Conservation (phyloP, 1,140 invertebrate species). For the Tetramorium simillimum region DNA sequence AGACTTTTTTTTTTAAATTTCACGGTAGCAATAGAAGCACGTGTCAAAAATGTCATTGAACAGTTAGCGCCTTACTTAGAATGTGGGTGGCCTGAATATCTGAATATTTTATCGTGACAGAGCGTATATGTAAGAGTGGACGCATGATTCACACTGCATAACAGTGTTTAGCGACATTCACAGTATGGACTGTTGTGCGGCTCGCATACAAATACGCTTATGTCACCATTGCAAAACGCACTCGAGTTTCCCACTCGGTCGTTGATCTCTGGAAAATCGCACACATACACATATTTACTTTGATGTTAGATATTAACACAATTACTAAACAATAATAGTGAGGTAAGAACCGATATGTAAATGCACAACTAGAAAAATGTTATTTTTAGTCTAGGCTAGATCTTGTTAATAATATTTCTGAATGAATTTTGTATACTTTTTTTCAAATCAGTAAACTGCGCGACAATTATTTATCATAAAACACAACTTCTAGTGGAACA, state of each 20-base stretch:
- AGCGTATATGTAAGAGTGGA: not conserved
- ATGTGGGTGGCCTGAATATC: constrained; percentile 45
- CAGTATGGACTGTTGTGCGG: constrained; percentile 14
- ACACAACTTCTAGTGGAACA: too few relatives aligned
- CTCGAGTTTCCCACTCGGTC: not conserved
- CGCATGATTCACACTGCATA: constrained; percentile 39
- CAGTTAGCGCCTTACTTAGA: constrained; percentile 41
- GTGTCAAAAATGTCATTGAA: constrained; percentile 24
- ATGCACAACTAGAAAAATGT: too few relatives aligned
- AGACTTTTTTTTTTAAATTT: not conserved
- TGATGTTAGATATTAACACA: not conserved
- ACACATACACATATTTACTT: not conserved
- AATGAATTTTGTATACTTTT: too few relatives aligned
- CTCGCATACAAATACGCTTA: constrained; percentile 60
- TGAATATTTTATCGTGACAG: constrained; percentile 45
- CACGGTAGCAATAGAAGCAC: not conserved
- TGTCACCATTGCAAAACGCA: constrained; percentile 57
- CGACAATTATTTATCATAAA: too few relatives aligned
- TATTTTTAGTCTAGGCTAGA: too few relatives aligned
- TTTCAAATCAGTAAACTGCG: too few relatives aligned
- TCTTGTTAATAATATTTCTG: too few relatives aligned
- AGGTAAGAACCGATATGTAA: too few relatives aligned
- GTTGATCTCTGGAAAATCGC: constrained; percentile 29
- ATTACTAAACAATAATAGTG: not conserved
- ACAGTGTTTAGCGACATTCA: constrained; percentile 40